These are phyloP conservation scores for Plumapathes pennacea DNA, from an alignment of 92 coral and sea anemone genomes.

Conservation along the genomic window DNA sequence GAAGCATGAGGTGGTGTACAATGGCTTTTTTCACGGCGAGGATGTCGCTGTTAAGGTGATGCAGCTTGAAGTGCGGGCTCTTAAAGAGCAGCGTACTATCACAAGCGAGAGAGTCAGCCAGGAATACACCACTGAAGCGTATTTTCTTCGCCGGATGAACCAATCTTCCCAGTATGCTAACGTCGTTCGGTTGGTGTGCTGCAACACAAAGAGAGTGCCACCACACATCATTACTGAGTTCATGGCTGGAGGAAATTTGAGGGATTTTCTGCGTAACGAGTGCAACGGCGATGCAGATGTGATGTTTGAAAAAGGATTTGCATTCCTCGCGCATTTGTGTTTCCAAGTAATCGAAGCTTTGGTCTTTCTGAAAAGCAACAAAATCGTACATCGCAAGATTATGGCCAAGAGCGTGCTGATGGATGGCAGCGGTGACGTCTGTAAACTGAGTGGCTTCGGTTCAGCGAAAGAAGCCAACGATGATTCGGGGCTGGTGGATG, in stretches of 20 bases:
- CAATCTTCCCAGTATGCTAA: not conserved
- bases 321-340: not conserved
- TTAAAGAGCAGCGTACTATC: not conserved
- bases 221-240: not conserved
- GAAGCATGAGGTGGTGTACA: not conserved
- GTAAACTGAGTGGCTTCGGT: not conserved
- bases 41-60: not conserved
- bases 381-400: not conserved
- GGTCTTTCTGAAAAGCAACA: not conserved
- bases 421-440: not conserved
- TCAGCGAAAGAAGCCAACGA: not conserved
- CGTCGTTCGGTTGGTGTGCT: not conserved
- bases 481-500: not conserved
- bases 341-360: not conserved
- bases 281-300: not conserved
- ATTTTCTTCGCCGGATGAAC: not conserved
- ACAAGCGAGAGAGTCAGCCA: not conserved
- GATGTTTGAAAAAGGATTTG: too few species aligned
- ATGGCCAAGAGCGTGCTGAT: not conserved
- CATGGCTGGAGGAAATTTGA: not conserved
- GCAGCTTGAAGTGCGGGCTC: not conserved
- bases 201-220: not conserved
- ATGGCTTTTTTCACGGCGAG: not conserved
- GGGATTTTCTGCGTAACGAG: not conserved
- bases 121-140: not conserved